A percentile compares a stretch with the other conserved stretches of the same genome.
Conservation (phyloP, 2,888 invertebrate species). For the Mayetiola destructor region DNA sequence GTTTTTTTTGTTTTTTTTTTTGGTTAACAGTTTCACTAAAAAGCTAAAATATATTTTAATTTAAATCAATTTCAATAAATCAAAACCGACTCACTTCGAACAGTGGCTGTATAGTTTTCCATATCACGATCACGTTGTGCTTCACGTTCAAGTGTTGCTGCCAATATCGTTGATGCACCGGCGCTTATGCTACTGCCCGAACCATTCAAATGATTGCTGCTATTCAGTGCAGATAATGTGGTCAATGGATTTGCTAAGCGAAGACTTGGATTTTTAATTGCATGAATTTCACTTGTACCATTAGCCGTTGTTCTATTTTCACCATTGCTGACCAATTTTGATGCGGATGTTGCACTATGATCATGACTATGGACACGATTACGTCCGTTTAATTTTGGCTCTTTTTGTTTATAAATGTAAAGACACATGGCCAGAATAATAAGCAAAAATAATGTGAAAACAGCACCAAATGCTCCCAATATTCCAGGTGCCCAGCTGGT, state of each 20-base stretch:
- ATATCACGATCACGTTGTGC: conserved; percentile 32
- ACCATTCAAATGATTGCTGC: conserved; percentile 30
- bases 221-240: conserved; percentile 20
- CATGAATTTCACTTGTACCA: not conserved
- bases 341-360: conserved; percentile 32
- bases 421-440: conserved; percentile 59
- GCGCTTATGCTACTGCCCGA: conserved; percentile 42
- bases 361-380: conserved; percentile 34
- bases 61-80: conserved; percentile 16
- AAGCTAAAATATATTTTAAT: not conserved
- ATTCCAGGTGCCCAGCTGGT: conserved; percentile 37
- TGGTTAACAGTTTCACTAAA: not conserved
- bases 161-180: conserved; percentile 45
- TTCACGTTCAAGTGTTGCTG: conserved; percentile 37
- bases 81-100: conserved; percentile 38
- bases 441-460: conserved; percentile 56
- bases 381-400: conserved; percentile 26
- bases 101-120: conserved; percentile 40
- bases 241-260: conserved; percentile 10
- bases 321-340: conserved; percentile 32
- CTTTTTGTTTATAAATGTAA: conserved; percentile 57
- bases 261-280: conserved; percentile 3
- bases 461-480: conserved; percentile 48
- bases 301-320: conserved; percentile 25
- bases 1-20: not conserved